Evolutionary conservation across 2,113 vertebrate species (phyloP), one percentile per base, ranked within the genome.

Genomic region (Hypanus sabinus): DNA sequence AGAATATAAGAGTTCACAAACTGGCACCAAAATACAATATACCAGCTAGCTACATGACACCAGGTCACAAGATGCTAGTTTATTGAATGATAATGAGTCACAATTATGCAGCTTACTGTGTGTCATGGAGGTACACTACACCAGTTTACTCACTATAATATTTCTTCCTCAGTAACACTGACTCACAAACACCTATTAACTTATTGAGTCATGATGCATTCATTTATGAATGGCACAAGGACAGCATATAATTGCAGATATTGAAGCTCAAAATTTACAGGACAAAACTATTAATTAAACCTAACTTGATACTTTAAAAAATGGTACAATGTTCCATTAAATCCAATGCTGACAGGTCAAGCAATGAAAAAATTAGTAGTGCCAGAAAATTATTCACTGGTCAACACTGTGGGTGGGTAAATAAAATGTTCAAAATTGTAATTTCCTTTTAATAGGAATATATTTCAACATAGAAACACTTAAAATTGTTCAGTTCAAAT

Each of bases 371-470:
- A 57, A 88, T 88, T 14, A n/a, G 30, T 22, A 22, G 2, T 22
- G 22, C 55, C 20, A 30, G 33, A 65, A 62, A n/a, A 65, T 65
- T 88, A 88, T 65, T 88, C 14, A 30, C 57, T 65, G 30, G 57
- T 30, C 85, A 88, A 88, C 30, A 65, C 55, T 57, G 46, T 57
- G 24, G 46, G 81, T 88, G 85, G 57, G 12, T 88, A 18, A 88
- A 88, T 73, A 62, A 62, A 60, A 65, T n/a, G 16, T 88, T 88
- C 57, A 62, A 30, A 33, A 30, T n/a, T 88, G 57, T 14, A 12
- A 88, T n/a, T 88, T 88, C 85, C 14, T n/a, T 88, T 88, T 62
- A 88, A 88, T 62, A 14, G 60, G 14, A 62, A 62, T 88, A 33
- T 65, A 65, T 88, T 87, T 18, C 27, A 88, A n/a, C 14, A 20